Percentiles rank a stretch among this genome's conserved stretches.
Conservation (phyloP, 2,113 vertebrate genomes). For the Oxyura jamaicensis region DNA sequence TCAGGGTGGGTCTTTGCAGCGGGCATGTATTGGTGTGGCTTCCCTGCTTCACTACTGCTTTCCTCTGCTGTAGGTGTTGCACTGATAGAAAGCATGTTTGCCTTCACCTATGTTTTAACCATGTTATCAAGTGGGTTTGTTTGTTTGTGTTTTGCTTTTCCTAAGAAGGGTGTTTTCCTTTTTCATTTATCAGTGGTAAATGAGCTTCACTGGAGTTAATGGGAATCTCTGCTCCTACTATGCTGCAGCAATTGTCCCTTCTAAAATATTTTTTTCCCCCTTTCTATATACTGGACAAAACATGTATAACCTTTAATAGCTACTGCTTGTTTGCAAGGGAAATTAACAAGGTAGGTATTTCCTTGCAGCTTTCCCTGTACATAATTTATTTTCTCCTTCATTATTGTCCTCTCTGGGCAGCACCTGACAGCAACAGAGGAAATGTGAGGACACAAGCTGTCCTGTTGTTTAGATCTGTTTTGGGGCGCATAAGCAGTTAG, state of each 20-base stretch:
- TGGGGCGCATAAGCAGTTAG: background rate
- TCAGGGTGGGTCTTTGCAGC: background rate
- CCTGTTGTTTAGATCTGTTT: background rate
- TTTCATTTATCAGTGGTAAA: background rate
- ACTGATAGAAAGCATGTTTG: fast-evolving
- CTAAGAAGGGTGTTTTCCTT: background rate
- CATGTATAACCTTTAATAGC: background rate
- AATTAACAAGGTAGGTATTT: background rate
- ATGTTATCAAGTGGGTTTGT: background rate
- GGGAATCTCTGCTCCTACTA: background rate
- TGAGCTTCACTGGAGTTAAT: background rate
- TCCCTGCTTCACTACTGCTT: background rate
- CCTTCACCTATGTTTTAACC: background rate
- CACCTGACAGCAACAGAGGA: background rate
- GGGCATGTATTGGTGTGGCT: background rate
- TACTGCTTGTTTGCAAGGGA: background rate
- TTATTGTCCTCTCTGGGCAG: background rate
- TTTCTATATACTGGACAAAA: background rate
- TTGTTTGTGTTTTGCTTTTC: background rate
- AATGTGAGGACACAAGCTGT: background rate
- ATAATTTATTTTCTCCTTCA: background rate
- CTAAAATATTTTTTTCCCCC: background rate
- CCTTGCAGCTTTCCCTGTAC: background rate
- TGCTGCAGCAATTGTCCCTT: background rate
- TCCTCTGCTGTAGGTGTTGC: background rate